These are phyloP conservation scores for Microcebus murinus DNA, from an alignment of 2,113 vertebrate species.

Conservation along the genomic window DNA sequence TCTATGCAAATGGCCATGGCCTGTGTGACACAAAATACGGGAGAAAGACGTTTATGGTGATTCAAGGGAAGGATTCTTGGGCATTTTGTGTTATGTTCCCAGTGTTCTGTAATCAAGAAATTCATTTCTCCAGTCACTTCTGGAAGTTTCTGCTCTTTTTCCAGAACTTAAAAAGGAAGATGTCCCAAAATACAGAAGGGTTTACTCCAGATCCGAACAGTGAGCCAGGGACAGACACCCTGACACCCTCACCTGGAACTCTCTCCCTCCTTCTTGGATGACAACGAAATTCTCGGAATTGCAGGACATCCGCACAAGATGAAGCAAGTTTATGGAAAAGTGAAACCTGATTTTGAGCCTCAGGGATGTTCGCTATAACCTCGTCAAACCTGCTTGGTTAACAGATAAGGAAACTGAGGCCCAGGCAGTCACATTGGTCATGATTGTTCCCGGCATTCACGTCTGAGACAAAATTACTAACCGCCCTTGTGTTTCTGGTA, in stretches of 20 bases:
- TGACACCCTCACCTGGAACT: not conserved
- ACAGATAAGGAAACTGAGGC: conserved; percentile 56
- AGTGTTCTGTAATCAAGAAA: not conserved
- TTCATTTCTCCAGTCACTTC: not conserved
- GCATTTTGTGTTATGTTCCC: not conserved
- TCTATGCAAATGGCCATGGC: not conserved
- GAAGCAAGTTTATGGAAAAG: not conserved
- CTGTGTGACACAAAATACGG: not conserved
- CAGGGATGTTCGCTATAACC: not conserved
- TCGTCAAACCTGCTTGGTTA: not conserved
- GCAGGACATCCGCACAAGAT: not conserved
- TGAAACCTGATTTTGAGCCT: not conserved
- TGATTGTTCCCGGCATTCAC: not conserved
- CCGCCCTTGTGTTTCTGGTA: conserved; percentile 43
- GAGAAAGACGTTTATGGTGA: not conserved
- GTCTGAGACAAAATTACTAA: conserved; percentile 70
- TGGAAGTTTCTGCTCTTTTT: not conserved
- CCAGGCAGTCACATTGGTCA: not conserved
- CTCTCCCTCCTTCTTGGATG: not conserved
- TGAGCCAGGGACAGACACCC: not conserved
- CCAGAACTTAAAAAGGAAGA: not conserved
- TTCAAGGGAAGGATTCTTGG: not conserved
- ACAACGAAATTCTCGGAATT: not conserved
- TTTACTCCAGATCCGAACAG: not conserved
- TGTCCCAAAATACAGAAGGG: not conserved